Conservation (phyloP, 53 echinoderm and acorn worm species). For the Patiria pectinifera region DNA sequence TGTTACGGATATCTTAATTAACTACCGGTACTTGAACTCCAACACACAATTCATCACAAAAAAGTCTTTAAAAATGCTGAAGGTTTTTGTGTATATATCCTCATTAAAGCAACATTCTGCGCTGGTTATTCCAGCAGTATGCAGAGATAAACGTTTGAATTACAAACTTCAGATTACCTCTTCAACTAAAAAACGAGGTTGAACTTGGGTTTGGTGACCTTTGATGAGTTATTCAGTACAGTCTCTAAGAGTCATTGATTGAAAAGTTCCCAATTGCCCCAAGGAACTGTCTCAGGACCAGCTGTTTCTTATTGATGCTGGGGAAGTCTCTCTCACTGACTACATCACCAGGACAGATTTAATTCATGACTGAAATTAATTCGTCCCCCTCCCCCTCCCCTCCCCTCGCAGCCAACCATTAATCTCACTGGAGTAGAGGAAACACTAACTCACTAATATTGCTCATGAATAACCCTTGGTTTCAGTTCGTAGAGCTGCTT, state of each 20-base stretch:
- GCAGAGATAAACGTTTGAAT: background rate
- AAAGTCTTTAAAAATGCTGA: no score
- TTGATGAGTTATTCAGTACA: background rate
- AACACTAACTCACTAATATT: background rate
- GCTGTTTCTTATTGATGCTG: background rate
- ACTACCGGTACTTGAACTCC: no score
- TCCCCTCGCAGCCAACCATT: background rate
- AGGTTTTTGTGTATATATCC: no score
- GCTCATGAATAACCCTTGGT: background rate
- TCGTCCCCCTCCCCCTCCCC: no score
- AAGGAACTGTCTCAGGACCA: background rate
- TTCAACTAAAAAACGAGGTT: background rate
- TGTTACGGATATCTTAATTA: no score
- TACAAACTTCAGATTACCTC: background rate
- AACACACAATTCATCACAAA: no score
- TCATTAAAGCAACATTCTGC: no score
- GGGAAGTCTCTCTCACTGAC: conserved; percentile 43
- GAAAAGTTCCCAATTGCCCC: background rate
- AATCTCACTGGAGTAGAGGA: background rate
- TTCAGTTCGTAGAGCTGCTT: no score
- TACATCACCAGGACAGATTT: conserved; percentile 12
- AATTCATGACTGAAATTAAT: conserved; percentile 4
- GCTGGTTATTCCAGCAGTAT: no score
- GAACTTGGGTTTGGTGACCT: background rate
- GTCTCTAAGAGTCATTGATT: background rate